phyloP scores from a whole-genome alignment of 1,140 invertebrate species.

The Achatina immaculata region DNA sequence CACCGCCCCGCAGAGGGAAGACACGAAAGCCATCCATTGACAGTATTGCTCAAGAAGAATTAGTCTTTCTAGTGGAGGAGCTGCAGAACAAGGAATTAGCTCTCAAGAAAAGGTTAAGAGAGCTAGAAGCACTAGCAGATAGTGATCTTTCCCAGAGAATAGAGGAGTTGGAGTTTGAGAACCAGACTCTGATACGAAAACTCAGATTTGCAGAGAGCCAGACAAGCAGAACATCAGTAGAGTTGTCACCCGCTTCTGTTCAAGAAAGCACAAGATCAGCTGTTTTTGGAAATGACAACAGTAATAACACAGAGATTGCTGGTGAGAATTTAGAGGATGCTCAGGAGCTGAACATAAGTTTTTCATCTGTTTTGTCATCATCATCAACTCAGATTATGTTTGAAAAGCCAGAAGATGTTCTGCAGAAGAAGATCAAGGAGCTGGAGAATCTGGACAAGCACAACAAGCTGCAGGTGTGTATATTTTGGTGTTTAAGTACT shows the following conservation, averaged over 20 bases:
- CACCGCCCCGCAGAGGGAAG: slow-evolving; percentile 7
- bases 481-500: not conserved
- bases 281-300: not conserved
- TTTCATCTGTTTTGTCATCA: not conserved
- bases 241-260: not conserved
- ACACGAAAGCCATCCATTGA: slow-evolving; percentile 22
- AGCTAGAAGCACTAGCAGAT: slow-evolving; percentile 43
- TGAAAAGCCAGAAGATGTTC: slow-evolving; percentile 66
- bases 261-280: not conserved
- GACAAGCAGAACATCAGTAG: not conserved
- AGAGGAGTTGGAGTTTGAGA: slow-evolving; percentile 37
- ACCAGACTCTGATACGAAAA: slow-evolving; percentile 32
- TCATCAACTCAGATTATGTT: slow-evolving; percentile 42
- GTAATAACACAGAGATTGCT: slow-evolving; percentile 17
- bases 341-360: not conserved
- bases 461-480: slow-evolving; percentile 62
- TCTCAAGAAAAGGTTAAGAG: slow-evolving; percentile 46
- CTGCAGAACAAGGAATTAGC: slow-evolving; percentile 41
- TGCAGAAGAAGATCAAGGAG: slow-evolving; percentile 63
- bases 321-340: slow-evolving; percentile 36
- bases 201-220: slow-evolving; percentile 36
- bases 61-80: slow-evolving; percentile 46
- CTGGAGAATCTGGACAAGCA: slow-evolving; percentile 67
- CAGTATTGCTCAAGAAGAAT: slow-evolving; percentile 42
- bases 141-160: slow-evolving; percentile 24